Conservation (phyloP, 2,113 vertebrate genomes). For the Urocynchramus pylzowi region DNA sequence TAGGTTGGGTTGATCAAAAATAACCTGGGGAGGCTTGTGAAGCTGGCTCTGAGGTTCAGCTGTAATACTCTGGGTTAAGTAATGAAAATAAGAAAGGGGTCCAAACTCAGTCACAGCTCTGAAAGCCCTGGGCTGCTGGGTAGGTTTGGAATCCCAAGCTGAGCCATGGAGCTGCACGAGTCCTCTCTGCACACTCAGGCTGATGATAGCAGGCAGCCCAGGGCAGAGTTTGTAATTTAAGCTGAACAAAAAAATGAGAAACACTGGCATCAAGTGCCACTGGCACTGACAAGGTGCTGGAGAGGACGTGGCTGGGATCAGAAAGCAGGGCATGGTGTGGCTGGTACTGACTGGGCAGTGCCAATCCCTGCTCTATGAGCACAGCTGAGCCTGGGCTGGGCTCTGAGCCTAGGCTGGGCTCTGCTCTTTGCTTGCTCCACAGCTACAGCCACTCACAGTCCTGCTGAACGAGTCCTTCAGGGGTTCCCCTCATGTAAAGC, state of each 20-base stretch:
- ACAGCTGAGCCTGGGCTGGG: not conserved
- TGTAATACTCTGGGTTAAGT: not conserved
- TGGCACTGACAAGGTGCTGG: not conserved
- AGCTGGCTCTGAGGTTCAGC: not conserved
- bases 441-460: not conserved
- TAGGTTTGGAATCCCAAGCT: not conserved
- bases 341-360: not conserved
- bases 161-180: not conserved
- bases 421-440: not conserved
- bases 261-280: not conserved
- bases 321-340: not conserved
- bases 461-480: not conserved
- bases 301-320: accelerated
- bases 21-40: not conserved
- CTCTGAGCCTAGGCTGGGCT: not conserved
- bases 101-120: not conserved
- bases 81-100: not conserved
- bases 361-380: not conserved
- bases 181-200: not conserved
- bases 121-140: not conserved
- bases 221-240: accelerated
- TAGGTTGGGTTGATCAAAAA: not conserved
- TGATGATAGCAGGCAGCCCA: accelerated
- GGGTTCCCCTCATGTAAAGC: not conserved
- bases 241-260: not conserved